Percentiles rank a stretch among this genome's conserved stretches.
phyloP scores from a whole-genome alignment of 2,797 vertebrate species.

The Catamblyrhynchus diadema region DNA sequence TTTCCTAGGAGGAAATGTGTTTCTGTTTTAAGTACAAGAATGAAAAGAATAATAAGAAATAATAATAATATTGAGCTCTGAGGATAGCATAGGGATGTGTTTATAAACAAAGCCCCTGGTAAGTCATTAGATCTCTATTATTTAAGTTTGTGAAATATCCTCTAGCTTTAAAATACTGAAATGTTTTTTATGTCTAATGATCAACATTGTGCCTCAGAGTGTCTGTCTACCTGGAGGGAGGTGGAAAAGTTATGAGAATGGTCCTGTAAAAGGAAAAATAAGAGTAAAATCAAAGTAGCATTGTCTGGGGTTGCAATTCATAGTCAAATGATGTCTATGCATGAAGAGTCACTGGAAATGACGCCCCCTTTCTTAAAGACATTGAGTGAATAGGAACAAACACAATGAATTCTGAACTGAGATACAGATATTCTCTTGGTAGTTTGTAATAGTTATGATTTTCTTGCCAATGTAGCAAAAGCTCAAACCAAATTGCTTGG shows the following conservation, averaged over 20 bases:
- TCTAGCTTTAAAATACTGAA: not conserved
- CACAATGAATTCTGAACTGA: not conserved
- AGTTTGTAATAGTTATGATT: not conserved
- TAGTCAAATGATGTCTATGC: not conserved
- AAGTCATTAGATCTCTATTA: constrained; percentile 6
- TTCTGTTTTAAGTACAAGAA: constrained; percentile 53
- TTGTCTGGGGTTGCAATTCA: not conserved
- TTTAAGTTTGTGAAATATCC: not conserved
- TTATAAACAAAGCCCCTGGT: not conserved
- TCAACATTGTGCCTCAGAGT: not conserved
- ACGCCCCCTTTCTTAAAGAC: not conserved
- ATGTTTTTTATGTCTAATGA: constrained; percentile 20
- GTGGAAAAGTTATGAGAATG: not conserved
- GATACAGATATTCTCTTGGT: not conserved
- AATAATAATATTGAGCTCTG: not conserved
- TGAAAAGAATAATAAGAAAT: not conserved
- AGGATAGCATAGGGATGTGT: not conserved
- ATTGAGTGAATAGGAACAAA: not conserved
- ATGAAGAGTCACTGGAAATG: not conserved
- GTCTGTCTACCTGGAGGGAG: not conserved
- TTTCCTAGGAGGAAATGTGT: constrained; percentile 44
- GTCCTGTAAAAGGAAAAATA: constrained; percentile 24
- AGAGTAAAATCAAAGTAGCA: not conserved
- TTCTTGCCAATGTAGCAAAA: not conserved
- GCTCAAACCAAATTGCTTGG: not conserved